phyloP scores from a whole-genome alignment of 2,888 invertebrate genomes.

The Dynastes tityus region DNA sequence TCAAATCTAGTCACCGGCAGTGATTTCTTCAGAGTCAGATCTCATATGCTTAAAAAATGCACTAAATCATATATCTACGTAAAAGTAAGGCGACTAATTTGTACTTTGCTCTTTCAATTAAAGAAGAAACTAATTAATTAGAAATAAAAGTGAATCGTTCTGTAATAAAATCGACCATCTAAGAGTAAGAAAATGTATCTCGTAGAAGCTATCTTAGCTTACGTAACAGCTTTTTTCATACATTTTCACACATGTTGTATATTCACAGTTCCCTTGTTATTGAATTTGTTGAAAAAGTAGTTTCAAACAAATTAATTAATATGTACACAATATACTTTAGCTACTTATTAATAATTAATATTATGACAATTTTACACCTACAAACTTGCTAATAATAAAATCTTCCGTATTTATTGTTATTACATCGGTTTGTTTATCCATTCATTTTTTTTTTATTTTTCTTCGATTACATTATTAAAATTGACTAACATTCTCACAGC shows the following conservation, averaged over 20 bases:
- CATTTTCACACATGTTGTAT: background rate
- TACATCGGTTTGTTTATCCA: constrained; percentile 9
- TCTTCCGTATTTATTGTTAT: background rate
- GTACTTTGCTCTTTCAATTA: constrained; percentile 5
- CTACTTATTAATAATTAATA: constrained; percentile 17
- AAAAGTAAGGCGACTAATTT: constrained; percentile 6
- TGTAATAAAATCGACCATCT: background rate
- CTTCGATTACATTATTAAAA: constrained; percentile 30
- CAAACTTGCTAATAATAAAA: background rate
- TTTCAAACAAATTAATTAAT: background rate
- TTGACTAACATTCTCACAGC: constrained; percentile 40
- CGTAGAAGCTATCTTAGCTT: background rate
- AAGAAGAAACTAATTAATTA: background rate
- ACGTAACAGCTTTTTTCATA: background rate
- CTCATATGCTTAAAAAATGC: background rate
- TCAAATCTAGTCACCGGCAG: background rate
- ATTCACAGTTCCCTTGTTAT: background rate
- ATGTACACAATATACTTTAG: constrained; percentile 19
- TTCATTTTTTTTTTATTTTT: background rate
- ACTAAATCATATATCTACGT: background rate
- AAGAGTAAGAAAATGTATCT: constrained; percentile 2
- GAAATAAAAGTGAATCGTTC: background rate
- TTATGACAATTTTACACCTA: constrained; percentile 29
- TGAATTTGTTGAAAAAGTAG: background rate
- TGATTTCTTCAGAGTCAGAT: background rate